Base-by-base conservation (phyloP, 2,113 vertebrate species). In the Strix uralensis region DNA sequence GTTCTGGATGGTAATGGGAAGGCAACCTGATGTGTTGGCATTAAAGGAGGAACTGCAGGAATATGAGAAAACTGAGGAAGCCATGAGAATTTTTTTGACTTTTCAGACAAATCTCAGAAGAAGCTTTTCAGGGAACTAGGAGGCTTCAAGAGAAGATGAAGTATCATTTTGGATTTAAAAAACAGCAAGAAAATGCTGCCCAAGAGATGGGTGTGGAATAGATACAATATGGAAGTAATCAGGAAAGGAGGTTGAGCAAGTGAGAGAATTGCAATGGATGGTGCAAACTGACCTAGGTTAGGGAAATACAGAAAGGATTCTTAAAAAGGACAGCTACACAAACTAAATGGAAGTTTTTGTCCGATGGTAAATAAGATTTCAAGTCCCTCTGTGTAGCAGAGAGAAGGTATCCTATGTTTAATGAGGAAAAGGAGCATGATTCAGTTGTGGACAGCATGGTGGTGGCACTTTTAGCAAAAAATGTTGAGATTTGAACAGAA, bases 201-300 rank as follows among this genome's bases (percentile, higher is more conserved):
- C 61, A 54, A 30, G 78, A 81, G 65, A 86, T 91, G 81, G 80
- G 38, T 75, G 85, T 91, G 85, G 85, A 80, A 66, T 67, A 72
- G 36, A 79, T 65, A 54, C 26, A 94, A 75, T 83, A 78, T 62
- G 71, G 86, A 95, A 90, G 75, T 91, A 89, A 92, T 89, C 57
- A 78, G 46, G 21, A 79, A 81, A 52, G 22, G 40, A 57, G 58
- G 5, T 49, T 87, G n/a, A 92, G 61, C 74, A 51, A 95, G 47
- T 66, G 42, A 78, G 78, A 58, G 55, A 71, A 67, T 73, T 90
- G 30, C 40, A 69, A 7, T 72, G 52, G 7, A 81, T 61, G 36
- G 59, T 62, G 23, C 49, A 80, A 80, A 77, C 44, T 91, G 77
- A 70, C 62, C n/a, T 69, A 54, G 61, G n/a, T 89, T 81, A 77